A percentile compares a stretch with the other conserved stretches of the same genome.
phyloP scores from a whole-genome alignment of 2,888 invertebrate species.

The Embidobia sp. region DNA sequence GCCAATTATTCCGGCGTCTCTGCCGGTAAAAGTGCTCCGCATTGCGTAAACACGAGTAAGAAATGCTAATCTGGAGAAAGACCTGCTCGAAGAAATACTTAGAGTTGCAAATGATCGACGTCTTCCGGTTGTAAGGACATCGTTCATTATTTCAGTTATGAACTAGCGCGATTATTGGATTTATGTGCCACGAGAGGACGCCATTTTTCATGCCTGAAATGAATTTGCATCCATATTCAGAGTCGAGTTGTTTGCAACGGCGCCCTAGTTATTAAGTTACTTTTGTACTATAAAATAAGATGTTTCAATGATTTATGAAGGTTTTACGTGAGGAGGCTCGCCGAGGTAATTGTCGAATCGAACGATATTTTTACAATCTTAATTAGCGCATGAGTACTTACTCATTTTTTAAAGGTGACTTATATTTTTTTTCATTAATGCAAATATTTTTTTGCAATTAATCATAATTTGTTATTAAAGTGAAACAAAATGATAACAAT shows the following conservation, averaged over 20 bases:
- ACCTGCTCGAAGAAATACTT: slow-evolving; percentile 12
- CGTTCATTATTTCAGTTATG: slow-evolving; percentile 36
- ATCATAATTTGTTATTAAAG: no score
- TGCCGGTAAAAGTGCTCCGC: slow-evolving; percentile 16
- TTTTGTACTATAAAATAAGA: slow-evolving; percentile 8
- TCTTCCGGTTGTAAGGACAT: slow-evolving; percentile 38
- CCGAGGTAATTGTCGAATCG: not conserved
- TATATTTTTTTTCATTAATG: no score
- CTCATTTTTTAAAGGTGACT: no score
- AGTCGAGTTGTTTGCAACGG: not conserved
- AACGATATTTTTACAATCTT: not conserved
- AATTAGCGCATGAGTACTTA: no score
- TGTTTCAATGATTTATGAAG: slow-evolving; percentile 1
- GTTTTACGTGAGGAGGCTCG: not conserved
- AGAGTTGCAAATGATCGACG: slow-evolving; percentile 37
- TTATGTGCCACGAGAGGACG: slow-evolving; percentile 6
- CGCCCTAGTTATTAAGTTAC: not conserved
- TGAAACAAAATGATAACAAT: no score
- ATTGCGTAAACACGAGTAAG: slow-evolving; percentile 40
- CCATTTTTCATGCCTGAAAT: slow-evolving; percentile 20
- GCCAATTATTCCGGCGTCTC: slow-evolving; percentile 25
- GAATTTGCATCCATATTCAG: slow-evolving; percentile 26
- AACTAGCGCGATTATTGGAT: slow-evolving; percentile 29
- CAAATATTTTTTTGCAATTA: no score
- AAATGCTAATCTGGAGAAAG: slow-evolving; percentile 23